Percentiles rank a stretch among this genome's conserved stretches.
phyloP scores from a whole-genome alignment of 1,140 invertebrate species.

The Drosophila littoralis region DNA sequence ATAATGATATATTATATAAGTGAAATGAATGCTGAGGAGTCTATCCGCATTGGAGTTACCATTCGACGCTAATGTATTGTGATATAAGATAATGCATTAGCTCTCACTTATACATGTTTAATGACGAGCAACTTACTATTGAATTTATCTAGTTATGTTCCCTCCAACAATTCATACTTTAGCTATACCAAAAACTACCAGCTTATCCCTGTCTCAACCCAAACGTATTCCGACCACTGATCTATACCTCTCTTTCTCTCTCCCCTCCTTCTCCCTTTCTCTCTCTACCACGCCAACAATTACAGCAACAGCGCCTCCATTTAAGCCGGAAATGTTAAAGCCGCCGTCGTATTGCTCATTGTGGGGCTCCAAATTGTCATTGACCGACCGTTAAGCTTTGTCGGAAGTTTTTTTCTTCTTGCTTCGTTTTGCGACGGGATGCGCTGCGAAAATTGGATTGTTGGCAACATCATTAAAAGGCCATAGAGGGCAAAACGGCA shows the following conservation, averaged over 20 bases:
- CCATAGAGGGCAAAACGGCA: slow-evolving; percentile 31
- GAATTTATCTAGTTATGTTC: neutral
- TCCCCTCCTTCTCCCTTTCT: neutral
- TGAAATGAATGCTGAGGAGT: too few species aligned
- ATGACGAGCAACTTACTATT: too few species aligned
- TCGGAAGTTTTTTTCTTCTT: slow-evolving; percentile 34
- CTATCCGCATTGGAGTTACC: too few species aligned
- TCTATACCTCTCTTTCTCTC: neutral
- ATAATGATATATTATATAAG: too few species aligned
- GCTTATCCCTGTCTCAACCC: slow-evolving; percentile 3
- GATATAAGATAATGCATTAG: too few species aligned
- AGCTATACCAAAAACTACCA: neutral
- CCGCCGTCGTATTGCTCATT: slow-evolving; percentile 21
- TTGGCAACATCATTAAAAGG: slow-evolving; percentile 41
- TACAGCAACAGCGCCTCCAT: slow-evolving; percentile 23
- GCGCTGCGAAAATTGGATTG: slow-evolving; percentile 16
- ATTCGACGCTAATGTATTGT: too few species aligned
- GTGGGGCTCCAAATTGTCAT: slow-evolving; percentile 41
- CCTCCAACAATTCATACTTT: neutral
- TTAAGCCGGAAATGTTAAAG: slow-evolving; percentile 52
- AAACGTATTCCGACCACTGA: neutral
- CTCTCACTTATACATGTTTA: too few species aligned
- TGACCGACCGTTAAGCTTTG: slow-evolving; percentile 47
- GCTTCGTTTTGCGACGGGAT: neutral
- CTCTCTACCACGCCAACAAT: slow-evolving; percentile 7